These are phyloP conservation scores for Prosapia bicincta DNA, from an alignment of 2,888 invertebrate genomes.

Conservation along the genomic window DNA sequence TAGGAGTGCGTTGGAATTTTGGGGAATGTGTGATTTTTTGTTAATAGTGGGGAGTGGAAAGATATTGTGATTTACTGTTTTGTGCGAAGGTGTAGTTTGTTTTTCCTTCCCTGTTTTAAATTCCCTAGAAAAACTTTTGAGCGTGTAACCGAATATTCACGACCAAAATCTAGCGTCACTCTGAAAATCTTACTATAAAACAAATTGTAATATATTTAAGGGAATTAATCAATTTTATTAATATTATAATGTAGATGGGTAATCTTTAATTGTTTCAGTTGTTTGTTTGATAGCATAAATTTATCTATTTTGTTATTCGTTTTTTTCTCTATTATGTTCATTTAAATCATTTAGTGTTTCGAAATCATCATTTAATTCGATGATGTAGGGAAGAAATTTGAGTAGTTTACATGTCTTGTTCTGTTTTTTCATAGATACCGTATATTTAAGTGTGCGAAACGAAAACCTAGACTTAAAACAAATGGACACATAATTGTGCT, in stretches of 20 bases:
- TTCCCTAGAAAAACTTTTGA: not conserved
- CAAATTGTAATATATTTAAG: conserved; percentile 19
- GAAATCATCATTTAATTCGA: not conserved
- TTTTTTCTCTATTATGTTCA: not conserved
- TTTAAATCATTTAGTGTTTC: not conserved
- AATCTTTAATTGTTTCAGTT: conserved; percentile 22
- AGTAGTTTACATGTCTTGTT: conserved; percentile 1
- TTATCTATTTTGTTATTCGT: conserved; percentile 19
- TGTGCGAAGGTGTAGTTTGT: conserved; percentile 14
- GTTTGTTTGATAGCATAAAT: conserved; percentile 25
- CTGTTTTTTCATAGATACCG: not conserved
- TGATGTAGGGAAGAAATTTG: not conserved
- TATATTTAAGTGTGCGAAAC: not conserved
- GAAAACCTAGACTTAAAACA: not conserved
- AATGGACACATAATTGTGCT: not conserved
- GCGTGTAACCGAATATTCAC: conserved; percentile 5
- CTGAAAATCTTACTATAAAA: conserved; percentile 24
- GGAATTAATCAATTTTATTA: conserved; percentile 22
- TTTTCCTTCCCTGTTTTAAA: not conserved
- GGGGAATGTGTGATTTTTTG: not conserved
- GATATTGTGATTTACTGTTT: not conserved
- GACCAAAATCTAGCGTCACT: conserved; percentile 21
- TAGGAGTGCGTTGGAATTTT: conserved; percentile 26
- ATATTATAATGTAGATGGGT: conserved; percentile 14
- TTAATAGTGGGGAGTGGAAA: not conserved